Conservation (phyloP, 2,888 invertebrate genomes). For the Chloroclystis v-ata region DNA sequence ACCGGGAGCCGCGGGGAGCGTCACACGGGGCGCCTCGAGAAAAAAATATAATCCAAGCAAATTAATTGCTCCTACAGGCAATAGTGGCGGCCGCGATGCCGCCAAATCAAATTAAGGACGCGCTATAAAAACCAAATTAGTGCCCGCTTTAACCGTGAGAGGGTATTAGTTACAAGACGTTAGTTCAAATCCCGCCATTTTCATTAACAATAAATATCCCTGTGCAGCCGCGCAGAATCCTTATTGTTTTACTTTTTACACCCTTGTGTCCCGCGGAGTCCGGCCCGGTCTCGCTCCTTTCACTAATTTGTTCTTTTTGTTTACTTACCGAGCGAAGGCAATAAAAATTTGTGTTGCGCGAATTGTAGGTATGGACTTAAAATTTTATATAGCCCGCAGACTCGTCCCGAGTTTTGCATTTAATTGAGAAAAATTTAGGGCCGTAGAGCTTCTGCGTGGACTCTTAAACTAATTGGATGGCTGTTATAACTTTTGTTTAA, state of each 20-base stretch:
- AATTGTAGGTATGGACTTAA: constrained; percentile 73
- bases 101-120: constrained; percentile 79
- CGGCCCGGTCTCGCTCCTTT: constrained; percentile 51
- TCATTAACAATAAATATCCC: constrained; percentile 80
- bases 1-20: constrained; percentile 42
- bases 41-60: constrained; percentile 77
- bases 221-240: constrained; percentile 73
- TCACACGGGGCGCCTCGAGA: constrained; percentile 48
- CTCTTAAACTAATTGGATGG: constrained; percentile 75
- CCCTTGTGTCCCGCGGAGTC: constrained; percentile 68
- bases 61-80: constrained; percentile 77
- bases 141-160: constrained; percentile 78
- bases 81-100: constrained; percentile 75
- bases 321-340: constrained; percentile 72
- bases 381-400: constrained; percentile 74
- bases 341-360: constrained; percentile 78
- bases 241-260: constrained; percentile 79
- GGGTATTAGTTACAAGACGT: constrained; percentile 79
- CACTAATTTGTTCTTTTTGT: constrained; percentile 75
- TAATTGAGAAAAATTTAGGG: constrained; percentile 77
- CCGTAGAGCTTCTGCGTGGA: constrained; percentile 72
- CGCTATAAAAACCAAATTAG: constrained; percentile 80
- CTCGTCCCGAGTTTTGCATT: constrained; percentile 71
- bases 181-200: constrained; percentile 78
- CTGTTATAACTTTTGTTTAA: constrained; percentile 72